These are phyloP conservation scores for Hyposoter dolosus DNA, from an alignment of 2,888 invertebrate genomes.

Conservation along the genomic window DNA sequence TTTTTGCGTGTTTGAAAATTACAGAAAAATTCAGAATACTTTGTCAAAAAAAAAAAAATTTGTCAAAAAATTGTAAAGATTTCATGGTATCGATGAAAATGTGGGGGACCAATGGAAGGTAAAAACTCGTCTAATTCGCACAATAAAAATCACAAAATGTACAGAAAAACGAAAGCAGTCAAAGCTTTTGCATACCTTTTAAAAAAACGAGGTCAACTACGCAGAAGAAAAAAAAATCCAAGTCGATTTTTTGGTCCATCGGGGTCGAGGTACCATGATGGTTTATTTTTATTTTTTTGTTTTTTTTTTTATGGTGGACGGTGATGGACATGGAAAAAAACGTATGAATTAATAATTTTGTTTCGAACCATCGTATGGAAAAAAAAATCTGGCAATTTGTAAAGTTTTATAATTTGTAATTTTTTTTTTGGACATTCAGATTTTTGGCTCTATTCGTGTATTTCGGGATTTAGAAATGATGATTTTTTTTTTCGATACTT, in stretches of 20 bases:
- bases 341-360: background rate
- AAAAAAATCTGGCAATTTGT: background rate
- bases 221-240: constrained; percentile 39
- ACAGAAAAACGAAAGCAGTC: constrained; percentile 47
- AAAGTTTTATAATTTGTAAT: background rate
- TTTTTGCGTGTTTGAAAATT: background rate
- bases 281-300: constrained; percentile 7
- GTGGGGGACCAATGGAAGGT: background rate
- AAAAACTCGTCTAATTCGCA: constrained; percentile 52
- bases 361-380: background rate
- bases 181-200: constrained; percentile 69
- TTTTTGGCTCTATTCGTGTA: background rate
- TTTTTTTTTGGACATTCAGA: constrained; percentile 3
- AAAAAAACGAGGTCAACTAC: constrained; percentile 64
- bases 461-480: background rate
- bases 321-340: constrained; percentile 56
- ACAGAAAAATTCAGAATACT: background rate
- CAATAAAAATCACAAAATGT: constrained; percentile 67
- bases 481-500: constrained; percentile 84
- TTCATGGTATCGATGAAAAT: background rate
- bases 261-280: background rate
- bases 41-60: background rate
- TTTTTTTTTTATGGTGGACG: too few relatives aligned
- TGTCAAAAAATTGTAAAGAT: background rate
- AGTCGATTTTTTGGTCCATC: constrained; percentile 6